Evolutionary conservation across 2,888 invertebrate species (phyloP).

Genomic region (Xanthia icteritia): DNA sequence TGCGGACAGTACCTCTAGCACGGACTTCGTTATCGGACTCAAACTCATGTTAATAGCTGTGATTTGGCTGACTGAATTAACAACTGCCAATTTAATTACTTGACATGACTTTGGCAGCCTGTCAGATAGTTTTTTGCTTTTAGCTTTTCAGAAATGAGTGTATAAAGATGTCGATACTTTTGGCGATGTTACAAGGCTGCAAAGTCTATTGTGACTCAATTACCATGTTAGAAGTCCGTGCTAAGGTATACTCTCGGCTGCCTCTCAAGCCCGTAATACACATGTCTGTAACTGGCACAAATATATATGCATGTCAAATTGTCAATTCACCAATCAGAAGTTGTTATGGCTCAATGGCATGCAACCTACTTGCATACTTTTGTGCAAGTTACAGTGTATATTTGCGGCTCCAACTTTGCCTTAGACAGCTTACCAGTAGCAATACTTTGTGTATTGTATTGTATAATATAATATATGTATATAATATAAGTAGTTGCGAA

Average conservation of each 20-base stretch:
- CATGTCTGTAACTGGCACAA: background rate
- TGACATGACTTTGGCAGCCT: background rate
- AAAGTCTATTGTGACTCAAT: background rate
- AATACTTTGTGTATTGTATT: slow-evolving; percentile 22
- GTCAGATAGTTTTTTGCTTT: background rate
- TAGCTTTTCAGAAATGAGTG: background rate
- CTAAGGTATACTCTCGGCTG: background rate
- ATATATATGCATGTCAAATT: background rate
- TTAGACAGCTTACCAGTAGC: slow-evolving; percentile 37
- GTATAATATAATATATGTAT: too few relatives aligned
- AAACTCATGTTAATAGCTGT: background rate
- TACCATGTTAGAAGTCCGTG: background rate
- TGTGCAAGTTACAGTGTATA: background rate
- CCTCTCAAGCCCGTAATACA: background rate
- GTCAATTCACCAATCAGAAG: too few relatives aligned
- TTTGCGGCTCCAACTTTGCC: slow-evolving; percentile 1
- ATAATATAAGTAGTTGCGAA: slow-evolving; percentile 38
- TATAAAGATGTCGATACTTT: background rate
- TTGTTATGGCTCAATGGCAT: background rate
- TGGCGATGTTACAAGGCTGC: background rate
- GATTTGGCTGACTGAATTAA: background rate
- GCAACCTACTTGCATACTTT: background rate
- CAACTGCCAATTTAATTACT: background rate
- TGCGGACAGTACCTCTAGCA: background rate
- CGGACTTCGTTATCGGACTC: background rate